A percentile compares a stretch with the other conserved stretches of the same genome.
These are phyloP conservation scores for Trachelus tabidus DNA, from an alignment of 2,888 invertebrate species.

Conservation along the genomic window DNA sequence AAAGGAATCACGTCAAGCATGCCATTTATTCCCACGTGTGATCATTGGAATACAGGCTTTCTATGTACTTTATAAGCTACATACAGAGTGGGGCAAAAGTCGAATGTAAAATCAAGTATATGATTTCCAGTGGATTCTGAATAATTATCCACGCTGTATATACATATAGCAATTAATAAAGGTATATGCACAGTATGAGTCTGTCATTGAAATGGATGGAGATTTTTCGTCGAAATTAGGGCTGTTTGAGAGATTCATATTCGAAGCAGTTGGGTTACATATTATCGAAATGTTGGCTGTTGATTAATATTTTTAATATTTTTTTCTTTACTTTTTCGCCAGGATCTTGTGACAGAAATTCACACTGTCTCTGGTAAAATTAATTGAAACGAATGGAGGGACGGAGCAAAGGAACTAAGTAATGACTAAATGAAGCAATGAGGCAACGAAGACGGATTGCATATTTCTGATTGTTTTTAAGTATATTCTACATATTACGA, in stretches of 20 bases:
- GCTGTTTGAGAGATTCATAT: no score
- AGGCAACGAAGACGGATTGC: neutral
- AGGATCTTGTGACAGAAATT: neutral
- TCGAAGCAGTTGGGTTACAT: no score
- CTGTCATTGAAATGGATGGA: no score
- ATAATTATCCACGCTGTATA: neutral
- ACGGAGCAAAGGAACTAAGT: neutral
- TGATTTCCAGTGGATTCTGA: neutral
- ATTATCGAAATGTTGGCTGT: no score
- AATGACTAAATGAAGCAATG: neutral
- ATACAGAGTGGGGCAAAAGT: neutral
- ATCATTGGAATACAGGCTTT: neutral
- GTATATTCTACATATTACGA: neutral
- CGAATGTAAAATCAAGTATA: neutral
- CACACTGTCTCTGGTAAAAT: neutral
- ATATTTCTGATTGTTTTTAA: neutral
- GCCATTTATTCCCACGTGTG: neutral
- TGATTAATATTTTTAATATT: no score
- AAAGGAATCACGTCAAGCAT: neutral
- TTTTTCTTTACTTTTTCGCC: no score
- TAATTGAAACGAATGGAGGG: neutral
- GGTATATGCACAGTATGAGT: no score
- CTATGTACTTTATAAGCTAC: neutral
- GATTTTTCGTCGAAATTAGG: no score
- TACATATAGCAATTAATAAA: no score